Evolutionary conservation across 2,113 vertebrate species (phyloP).

Genomic region (Odobenus rosmarus): DNA sequence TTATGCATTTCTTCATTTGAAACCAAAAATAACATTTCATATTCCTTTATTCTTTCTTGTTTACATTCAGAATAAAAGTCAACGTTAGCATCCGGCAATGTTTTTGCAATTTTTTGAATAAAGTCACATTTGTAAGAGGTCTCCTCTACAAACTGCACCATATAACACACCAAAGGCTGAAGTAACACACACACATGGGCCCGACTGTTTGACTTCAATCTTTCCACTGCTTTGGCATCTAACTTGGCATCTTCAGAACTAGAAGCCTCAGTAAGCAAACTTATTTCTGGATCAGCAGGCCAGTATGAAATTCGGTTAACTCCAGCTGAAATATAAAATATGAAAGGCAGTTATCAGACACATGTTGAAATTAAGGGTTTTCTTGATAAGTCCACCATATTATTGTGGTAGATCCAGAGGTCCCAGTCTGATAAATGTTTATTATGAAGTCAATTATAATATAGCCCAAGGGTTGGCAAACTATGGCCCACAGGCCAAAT

Average conservation of each 20-base stretch:
- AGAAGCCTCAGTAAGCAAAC: constrained; percentile 84
- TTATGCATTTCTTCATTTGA: constrained; percentile 87
- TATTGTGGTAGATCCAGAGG: neutral
- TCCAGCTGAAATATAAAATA: constrained; percentile 89
- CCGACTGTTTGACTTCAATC: constrained; percentile 94
- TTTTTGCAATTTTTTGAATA: constrained; percentile 87
- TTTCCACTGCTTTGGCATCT: constrained; percentile 92
- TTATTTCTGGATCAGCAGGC: constrained; percentile 96
- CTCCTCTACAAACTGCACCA: constrained; percentile 93
- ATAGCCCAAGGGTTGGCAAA: neutral
- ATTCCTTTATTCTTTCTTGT: constrained; percentile 88
- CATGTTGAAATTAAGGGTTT: neutral
- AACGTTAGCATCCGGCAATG: constrained; percentile 80
- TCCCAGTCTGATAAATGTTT: neutral
- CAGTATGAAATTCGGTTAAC: constrained; percentile 97
- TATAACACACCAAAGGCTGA: constrained; percentile 89
- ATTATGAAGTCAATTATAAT: neutral
- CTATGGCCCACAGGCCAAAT: neutral
- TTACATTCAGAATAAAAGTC: constrained; percentile 90
- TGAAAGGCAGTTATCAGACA: constrained; percentile 54
- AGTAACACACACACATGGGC: constrained; percentile 92
- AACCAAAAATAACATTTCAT: constrained; percentile 90
- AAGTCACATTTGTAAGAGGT: constrained; percentile 93
- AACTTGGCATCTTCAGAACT: constrained; percentile 89
- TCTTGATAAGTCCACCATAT: constrained; percentile 17